A percentile compares a stretch with the other conserved stretches of the same genome.
Conservation (phyloP, 2,888 invertebrate genomes). For the Pharmacophagus antenor region DNA sequence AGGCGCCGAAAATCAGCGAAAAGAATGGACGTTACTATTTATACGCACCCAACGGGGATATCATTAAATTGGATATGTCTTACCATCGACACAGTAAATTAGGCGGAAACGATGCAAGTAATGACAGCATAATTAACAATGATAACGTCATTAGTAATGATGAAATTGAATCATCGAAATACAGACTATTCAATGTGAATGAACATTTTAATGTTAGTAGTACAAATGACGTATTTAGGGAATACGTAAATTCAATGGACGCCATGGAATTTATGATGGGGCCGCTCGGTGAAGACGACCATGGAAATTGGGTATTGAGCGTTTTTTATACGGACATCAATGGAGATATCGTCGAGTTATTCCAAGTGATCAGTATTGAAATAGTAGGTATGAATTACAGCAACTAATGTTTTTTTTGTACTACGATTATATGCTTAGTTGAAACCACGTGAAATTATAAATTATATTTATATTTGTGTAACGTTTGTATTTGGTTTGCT, state of each 20-base stretch:
- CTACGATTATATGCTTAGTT: too few relatives aligned
- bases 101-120: constrained; percentile 26
- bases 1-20: constrained; percentile 47
- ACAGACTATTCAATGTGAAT: constrained; percentile 41
- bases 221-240: constrained; percentile 33
- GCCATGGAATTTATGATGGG: constrained; percentile 58
- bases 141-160: constrained; percentile 30
- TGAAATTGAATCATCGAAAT: constrained; percentile 33
- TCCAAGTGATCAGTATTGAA: constrained; percentile 59
- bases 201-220: constrained; percentile 28
- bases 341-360: constrained; percentile 54
- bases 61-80: constrained; percentile 41
- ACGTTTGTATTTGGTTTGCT: too few relatives aligned
- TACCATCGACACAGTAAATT: constrained; percentile 13
- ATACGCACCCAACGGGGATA: constrained; percentile 53
- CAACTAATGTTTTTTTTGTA: not conserved
- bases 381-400: constrained; percentile 51
- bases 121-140: constrained; percentile 32
- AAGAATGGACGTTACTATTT: constrained; percentile 46
- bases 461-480: too few relatives aligned
- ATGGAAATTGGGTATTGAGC: constrained; percentile 70
- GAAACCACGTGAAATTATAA: too few relatives aligned
- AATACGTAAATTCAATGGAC: constrained; percentile 37
- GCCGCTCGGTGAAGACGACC: constrained; percentile 52
- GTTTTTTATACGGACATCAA: constrained; percentile 45